Base-by-base conservation (phyloP, 2,797 vertebrate species). In the Fratercula arctica region DNA sequence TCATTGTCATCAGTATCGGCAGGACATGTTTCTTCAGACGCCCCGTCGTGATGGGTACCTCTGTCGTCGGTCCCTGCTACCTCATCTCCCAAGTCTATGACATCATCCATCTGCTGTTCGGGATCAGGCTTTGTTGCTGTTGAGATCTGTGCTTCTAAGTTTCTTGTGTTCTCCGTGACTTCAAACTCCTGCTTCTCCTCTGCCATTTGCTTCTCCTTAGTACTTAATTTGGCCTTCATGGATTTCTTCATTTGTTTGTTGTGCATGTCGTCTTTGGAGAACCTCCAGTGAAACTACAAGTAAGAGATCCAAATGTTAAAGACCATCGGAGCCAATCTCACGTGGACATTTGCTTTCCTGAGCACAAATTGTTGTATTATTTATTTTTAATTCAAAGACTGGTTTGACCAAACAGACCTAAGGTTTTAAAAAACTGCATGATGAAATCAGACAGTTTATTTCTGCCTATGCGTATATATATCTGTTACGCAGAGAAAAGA, bases 281-380 rank as follows among this genome's bases (percentile, higher is more conserved):
- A 98, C 35, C 97, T 98, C 98, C 98, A 98, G 78, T 98, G 98
- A 79, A 98, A 98, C 98, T 98, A 60, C 90, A 90, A 96, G 37
- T 8, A 41, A 73, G 67, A 95, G 56, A 93, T 63, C 23, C 53
- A 80, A 35, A 91, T 6, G 46, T 90, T 85, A 84, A 85, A 95
- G 69, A 53, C 48, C 41, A 51, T 41, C 20, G 89, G 28, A 85
- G 31, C 46, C 63, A 90, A 35, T 60, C 56, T 46, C 76, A 72
- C 35, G 5, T 0, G 10, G 64, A 68, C 23, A 6, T 57, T 57
- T 59, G 18, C 43, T 45, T 75, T 90, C 69, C 63, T 19, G 37
- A 93, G 46, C 9, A 89, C 45, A 75, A 74, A 35, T 33, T 20
- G 24, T 75, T 88, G 54, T n/a, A 69, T 67, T 64, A n/a, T 8